Base-by-base conservation (phyloP, 2,797 vertebrate genomes). In the Eidolon dupreanum region DNA sequence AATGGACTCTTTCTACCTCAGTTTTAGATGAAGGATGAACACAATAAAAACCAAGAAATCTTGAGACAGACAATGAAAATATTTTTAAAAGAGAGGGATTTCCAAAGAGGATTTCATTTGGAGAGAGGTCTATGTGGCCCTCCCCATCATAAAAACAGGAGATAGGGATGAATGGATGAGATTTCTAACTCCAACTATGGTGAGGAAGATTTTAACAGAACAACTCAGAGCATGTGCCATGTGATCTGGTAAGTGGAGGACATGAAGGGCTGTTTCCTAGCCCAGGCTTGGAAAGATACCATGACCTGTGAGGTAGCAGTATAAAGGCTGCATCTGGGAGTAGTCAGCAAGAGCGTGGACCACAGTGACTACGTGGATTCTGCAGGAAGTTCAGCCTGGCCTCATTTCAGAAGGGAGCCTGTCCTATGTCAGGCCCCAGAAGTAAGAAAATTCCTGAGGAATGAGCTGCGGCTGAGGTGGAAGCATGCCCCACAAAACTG, bases 191-290 rank as follows among this genome's bases (percentile, higher is more conserved):
- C 3, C 24, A 36, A 36, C 6, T 75, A 13, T 4, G 70, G 24
- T 8, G 7, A 36, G 17, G 71, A 75, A 8, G 3, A 6, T 6
- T 82, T 66, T 43, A 41, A 26, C 8, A 53, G 22, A 36, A 87
- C 11, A 61, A 19, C 0, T 51, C 2, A 2, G 2, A 2, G 2
- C 3, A 0, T 41, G 10, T 55, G 22, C 6, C 33, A 6, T 36
- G 3, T 13, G 20, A 16, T 46, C 16, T 33, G 16, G 53, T 46
- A 82, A 38, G 16, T 24, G 12, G 22, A 43, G 5, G 16, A 43
- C 43, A 81, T n/a, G 19, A 26, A 55, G 65, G 6, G 83, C 2
- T 41, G 24, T 74, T 82, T 93, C 11, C 17, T 85, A 28, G 65
- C 26, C 8, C 6, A 12, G 11, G 4, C 6, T n/a, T 84, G 11